Evolutionary conservation across 2,113 vertebrate species (phyloP).

Genomic region (Nyctibius bracteatus): DNA sequence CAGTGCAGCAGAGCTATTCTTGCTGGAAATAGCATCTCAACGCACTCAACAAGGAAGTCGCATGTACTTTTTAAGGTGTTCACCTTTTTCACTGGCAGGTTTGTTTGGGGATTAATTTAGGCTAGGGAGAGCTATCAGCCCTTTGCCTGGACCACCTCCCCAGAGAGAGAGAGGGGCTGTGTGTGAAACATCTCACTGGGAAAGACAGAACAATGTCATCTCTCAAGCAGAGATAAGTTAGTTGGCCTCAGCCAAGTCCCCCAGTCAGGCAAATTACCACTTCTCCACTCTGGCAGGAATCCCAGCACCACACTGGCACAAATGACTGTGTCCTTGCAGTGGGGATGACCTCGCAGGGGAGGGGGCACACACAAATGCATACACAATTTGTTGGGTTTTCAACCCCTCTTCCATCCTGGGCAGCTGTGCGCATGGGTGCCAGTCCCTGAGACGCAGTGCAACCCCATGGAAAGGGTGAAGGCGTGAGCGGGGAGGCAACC

Average conservation of each 20-base stretch:
- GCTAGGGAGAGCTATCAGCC: background rate
- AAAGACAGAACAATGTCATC: background rate
- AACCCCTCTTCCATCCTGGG: background rate
- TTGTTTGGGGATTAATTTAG: background rate
- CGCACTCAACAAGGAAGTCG: background rate
- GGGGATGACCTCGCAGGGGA: background rate
- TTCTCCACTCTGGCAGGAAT: background rate
- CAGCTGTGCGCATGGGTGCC: fast-evolving
- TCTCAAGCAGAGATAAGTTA: background rate
- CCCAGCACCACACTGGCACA: fast-evolving
- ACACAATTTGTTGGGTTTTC: background rate
- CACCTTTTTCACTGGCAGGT: background rate
- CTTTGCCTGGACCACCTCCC: background rate
- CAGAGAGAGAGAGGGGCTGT: background rate
- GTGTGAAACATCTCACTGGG: background rate
- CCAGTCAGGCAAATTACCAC: background rate
- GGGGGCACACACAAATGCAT: fast-evolving
- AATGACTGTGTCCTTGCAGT: fast-evolving
- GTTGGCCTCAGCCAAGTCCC: background rate
- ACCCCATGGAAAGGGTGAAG: fast-evolving
- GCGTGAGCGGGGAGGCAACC: fast-evolving
- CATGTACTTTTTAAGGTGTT: background rate
- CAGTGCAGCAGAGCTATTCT: constrained; percentile 20
- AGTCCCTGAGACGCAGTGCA: fast-evolving
- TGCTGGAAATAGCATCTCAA: constrained; percentile 20